Conservation (phyloP, 2,888 invertebrate species). For the Leptinotarsa juncta region DNA sequence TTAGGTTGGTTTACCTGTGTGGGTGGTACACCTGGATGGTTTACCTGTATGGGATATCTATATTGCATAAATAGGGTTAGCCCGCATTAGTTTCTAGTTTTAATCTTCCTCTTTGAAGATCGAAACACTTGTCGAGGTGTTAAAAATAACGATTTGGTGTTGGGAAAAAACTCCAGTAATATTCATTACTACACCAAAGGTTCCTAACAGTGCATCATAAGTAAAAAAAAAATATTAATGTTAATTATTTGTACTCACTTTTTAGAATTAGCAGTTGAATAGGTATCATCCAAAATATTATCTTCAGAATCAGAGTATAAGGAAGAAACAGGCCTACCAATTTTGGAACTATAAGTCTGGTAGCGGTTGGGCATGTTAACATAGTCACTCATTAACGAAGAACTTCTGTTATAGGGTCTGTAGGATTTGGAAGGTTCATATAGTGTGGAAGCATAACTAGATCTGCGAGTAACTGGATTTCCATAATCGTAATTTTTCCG, state of each 20-base stretch:
- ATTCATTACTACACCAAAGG: no score
- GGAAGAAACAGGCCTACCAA: constrained; percentile 55
- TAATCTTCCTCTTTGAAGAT: no score
- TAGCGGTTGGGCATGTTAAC: constrained; percentile 63
- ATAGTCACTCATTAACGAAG: constrained; percentile 61
- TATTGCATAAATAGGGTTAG: no score
- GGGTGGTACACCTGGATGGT: no score
- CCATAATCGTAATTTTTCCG: constrained; percentile 54
- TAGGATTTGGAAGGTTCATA: constrained; percentile 53
- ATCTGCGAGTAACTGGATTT: constrained; percentile 51
- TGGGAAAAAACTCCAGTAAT: no score
- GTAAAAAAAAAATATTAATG: neutral
- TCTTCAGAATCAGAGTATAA: constrained; percentile 61
- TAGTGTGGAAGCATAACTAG: constrained; percentile 51
- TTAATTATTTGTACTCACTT: constrained; percentile 55
- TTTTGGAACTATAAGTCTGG: constrained; percentile 62
- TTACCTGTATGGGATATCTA: no score
- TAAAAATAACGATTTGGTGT: no score
- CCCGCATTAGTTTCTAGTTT: no score
- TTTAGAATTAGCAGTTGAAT: constrained; percentile 61
- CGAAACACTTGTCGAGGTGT: no score
- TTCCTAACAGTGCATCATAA: no score
- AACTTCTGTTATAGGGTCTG: constrained; percentile 57
- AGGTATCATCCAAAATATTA: constrained; percentile 59
- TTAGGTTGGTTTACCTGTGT: no score